A percentile compares a stretch with the other conserved stretches of the same genome.
phyloP scores from a whole-genome alignment of 2,797 vertebrate genomes.

The Pristis pectinata region DNA sequence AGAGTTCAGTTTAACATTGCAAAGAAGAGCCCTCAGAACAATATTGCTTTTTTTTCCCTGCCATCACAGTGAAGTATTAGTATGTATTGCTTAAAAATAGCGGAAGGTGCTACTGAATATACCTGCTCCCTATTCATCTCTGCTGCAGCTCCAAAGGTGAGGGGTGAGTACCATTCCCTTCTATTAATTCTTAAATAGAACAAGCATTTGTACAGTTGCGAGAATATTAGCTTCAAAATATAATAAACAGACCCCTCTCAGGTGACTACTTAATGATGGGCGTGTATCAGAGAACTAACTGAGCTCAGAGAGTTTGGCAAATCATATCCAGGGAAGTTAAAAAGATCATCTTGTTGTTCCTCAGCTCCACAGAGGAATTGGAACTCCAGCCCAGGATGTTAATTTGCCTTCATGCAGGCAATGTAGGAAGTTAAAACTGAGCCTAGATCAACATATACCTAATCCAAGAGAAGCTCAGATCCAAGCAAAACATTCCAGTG shows the following conservation, averaged over 20 bases:
- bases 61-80: background rate
- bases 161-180: background rate
- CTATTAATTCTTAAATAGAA: background rate
- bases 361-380: background rate
- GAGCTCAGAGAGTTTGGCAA: background rate
- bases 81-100: background rate
- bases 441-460: background rate
- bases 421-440: background rate
- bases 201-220: background rate
- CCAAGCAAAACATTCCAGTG: slow-evolving; percentile 14
- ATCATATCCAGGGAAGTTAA: background rate
- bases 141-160: background rate
- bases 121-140: too few species aligned
- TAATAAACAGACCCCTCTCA: background rate
- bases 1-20: background rate
- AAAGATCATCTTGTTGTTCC: too few species aligned
- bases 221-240: background rate
- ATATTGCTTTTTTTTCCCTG: background rate
- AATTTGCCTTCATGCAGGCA: background rate
- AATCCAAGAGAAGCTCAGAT: background rate
- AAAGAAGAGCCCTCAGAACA: background rate
- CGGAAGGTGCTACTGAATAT: background rate
- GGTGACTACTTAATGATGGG: background rate
- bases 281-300: background rate
- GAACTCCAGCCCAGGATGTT: slow-evolving; percentile 7